Evolutionary conservation across 2,113 vertebrate genomes (phyloP), one percentile per base, ranked within the genome.

Genomic region (Marcusenius ussheri): DNA sequence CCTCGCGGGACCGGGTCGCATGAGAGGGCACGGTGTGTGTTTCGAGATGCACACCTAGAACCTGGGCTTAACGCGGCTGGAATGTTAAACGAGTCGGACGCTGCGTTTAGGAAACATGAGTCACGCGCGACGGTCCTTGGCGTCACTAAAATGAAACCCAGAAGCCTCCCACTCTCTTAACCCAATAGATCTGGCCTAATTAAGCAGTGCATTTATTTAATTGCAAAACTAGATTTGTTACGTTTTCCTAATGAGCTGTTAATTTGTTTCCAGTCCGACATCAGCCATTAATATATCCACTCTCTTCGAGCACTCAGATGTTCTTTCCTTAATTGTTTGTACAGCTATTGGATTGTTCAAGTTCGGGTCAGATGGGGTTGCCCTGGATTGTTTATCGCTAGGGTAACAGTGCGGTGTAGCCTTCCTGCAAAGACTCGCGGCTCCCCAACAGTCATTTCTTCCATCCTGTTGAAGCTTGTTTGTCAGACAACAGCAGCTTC

Each of bases 191-290:
- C n/a, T n/a, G 45, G 19, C 45, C 42, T 47, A 84, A 46, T 84
- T 84, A 84, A 84, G 45, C 21, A 84, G 45, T n/a, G 45, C 74
- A 80, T 80, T 84, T 47, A 84, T 47, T 84, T 84, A 84, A 84
- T 84, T 84, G 45, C 19, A 8, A 42, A 84, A 84, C 17, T 84
- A 47, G 83, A 84, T 84, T 84, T 45, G 42, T 24, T 46, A 47
- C 45, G 46, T 46, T 46, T 42, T n/a, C 39, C 39, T 42, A 84
- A 84, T 46, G 9, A 83, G 80, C 35, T 83, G 46, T 89, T 89
- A 83, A 83, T 83, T 45, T 0, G 39, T 84, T 46, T 84, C 21
- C 45, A 47, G n/a, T 47, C 42, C 24, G 45, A 84, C 83, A 84
- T 84, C 83, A 46, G 45, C 45, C 83, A 11, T 84, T 84, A 84